These are phyloP conservation scores for Coleophora flavipennella DNA, from an alignment of 2,888 invertebrate species.

Conservation along the genomic window DNA sequence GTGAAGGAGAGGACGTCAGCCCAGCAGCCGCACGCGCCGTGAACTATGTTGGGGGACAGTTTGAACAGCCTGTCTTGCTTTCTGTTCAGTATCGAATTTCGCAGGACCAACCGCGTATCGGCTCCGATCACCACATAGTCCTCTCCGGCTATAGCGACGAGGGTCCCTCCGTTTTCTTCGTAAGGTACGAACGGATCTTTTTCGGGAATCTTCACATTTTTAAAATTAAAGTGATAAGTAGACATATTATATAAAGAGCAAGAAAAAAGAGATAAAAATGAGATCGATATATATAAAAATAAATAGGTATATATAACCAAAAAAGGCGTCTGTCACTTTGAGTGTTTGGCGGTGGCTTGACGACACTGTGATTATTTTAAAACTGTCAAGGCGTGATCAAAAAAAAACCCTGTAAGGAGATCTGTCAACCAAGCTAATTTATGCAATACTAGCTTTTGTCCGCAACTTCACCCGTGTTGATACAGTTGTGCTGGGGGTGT, in stretches of 20 bases:
- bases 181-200: constrained; percentile 53
- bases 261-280: not conserved
- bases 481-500: too few species aligned
- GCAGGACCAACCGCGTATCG: constrained; percentile 93
- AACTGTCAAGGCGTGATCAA: too few species aligned
- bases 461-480: too few species aligned
- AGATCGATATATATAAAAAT: too few species aligned
- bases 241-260: not conserved
- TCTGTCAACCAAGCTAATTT: too few species aligned
- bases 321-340: too few species aligned
- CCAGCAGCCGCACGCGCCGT: constrained; percentile 97
- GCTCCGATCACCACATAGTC: constrained; percentile 96
- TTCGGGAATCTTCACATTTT: not conserved
- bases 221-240: not conserved
- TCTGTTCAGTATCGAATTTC: constrained; percentile 91
- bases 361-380: too few species aligned
- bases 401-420: too few species aligned
- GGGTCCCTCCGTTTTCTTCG: constrained; percentile 81
- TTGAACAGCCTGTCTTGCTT: constrained; percentile 90
- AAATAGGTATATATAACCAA: too few species aligned
- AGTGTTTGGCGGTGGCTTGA: too few species aligned
- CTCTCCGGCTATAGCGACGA: constrained; percentile 95
- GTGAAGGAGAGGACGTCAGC: constrained; percentile 95
- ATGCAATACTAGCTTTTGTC: too few species aligned
- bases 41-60: constrained; percentile 85